Percentiles rank a stretch among this genome's conserved stretches.
phyloP scores from a whole-genome alignment of 2,888 invertebrate species.

The Coremacera marginata region DNA sequence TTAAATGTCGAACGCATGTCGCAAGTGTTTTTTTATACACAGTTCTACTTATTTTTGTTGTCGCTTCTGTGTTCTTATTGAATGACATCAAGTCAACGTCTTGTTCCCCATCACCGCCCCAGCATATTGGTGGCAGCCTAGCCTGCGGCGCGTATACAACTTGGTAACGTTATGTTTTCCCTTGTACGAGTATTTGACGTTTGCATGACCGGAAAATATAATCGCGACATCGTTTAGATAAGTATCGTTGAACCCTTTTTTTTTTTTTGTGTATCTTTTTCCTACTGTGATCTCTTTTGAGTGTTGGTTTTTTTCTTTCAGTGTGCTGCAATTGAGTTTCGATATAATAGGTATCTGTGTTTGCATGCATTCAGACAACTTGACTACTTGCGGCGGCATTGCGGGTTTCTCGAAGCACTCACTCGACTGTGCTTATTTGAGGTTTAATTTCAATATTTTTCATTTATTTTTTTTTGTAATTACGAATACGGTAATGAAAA shows the following conservation, averaged over 20 bases:
- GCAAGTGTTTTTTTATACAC: constrained; percentile 46
- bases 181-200: constrained; percentile 46
- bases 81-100: constrained; percentile 25
- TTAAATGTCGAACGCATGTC: constrained; percentile 50
- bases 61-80: constrained; percentile 37
- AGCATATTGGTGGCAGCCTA: not conserved
- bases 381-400: not conserved
- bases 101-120: not conserved
- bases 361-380: not conserved
- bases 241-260: constrained; percentile 15
- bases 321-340: not conserved
- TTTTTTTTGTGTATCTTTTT: not conserved
- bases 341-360: not conserved
- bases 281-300: not conserved
- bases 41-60: constrained; percentile 4
- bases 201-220: constrained; percentile 52
- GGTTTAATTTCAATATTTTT: constrained; percentile 19
- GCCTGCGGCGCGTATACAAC: constrained; percentile 6
- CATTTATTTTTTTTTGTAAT: not conserved
- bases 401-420: not conserved
- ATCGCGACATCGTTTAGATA: constrained; percentile 47
- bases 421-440: constrained; percentile 14
- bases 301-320: not conserved
- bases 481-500: not conserved
- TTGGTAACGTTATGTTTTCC: constrained; percentile 33